Evolutionary conservation across 2,888 invertebrate genomes (phyloP), one percentile per base, ranked within the genome.

Genomic region (Stenchaetothrips biformis): DNA sequence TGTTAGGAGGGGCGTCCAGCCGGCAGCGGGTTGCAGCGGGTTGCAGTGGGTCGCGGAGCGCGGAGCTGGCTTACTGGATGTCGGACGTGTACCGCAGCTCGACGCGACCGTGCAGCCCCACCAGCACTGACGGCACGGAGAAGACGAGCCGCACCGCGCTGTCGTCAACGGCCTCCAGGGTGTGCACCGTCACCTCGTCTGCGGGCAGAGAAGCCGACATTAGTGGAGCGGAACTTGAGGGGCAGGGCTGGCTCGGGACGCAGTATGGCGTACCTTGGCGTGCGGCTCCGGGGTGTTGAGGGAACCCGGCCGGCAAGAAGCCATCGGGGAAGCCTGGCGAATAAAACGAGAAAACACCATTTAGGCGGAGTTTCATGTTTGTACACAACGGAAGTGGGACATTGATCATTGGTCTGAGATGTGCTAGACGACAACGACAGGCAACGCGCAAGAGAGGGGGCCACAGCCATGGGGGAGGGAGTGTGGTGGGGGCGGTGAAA

Each of bases 91-190:
- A 96, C 85, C 95, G 90, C 82, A 96, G 89, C 87, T 96, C 95
- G 3, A 96, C 94, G 82, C 95, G 92, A 81, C 96, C 96, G 84
- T 94, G 92, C 78, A 96, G 89, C 48, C 96, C 96, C 11, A 96
- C 95, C 83, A 95, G 90, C 1, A 95, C 90, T 27, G 92, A 89
- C 0, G 96, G 95, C 13, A 96, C 92, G 6, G 93, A 93, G 86
- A 96, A 95, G 16, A 94, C 90, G 85, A 96, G 90, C 82, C 94
- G 92, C 11, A 96, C 92, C 49, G 94, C 93, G 27, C 92, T 92
- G 0, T 94, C 91, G 83, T 95, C 93, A 81, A 96, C 89, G 3
- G 95, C 91, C 86, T 94, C 92, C 83, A 95, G 85, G 0, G 90
- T 89, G 79, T 90, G 89, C 21, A 91, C 89, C 18, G 87, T 86